Percentiles rank a stretch among this genome's conserved stretches.
Evolutionary conservation across 2,797 vertebrate species (phyloP).

Genomic region (Chelonia mydas): DNA sequence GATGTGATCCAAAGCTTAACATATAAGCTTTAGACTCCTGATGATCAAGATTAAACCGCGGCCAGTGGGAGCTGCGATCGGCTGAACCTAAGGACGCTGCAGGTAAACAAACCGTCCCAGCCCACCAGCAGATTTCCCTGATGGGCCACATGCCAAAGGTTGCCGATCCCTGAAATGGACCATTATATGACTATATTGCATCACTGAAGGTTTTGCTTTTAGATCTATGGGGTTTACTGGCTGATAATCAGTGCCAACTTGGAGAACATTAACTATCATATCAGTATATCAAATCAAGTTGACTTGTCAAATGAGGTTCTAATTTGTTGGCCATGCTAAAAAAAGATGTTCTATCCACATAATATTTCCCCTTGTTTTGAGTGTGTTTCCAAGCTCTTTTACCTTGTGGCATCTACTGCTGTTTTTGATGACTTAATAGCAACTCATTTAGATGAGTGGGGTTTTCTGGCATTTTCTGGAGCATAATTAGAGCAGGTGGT

Average conservation of each 20-base stretch:
- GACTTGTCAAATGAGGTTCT: conserved; percentile 14
- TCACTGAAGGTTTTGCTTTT: not conserved
- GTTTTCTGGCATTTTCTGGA: conserved; percentile 1
- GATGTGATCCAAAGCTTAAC: not conserved
- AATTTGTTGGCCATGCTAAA: conserved; percentile 10
- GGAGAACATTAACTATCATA: not conserved
- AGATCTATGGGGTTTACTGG: not conserved
- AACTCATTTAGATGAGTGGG: not conserved
- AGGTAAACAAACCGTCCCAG: too few species aligned
- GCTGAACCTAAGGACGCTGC: too few species aligned
- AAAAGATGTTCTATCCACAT: not conserved
- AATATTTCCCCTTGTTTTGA: conserved; percentile 1
- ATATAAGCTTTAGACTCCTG: not conserved
- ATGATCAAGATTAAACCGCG: not conserved
- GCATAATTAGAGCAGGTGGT: not conserved
- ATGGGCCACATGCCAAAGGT: too few species aligned
- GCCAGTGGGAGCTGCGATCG: too few species aligned
- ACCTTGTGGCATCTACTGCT: not conserved
- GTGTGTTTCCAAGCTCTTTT: conserved; percentile 1
- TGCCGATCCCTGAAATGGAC: not conserved
- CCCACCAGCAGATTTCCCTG: too few species aligned
- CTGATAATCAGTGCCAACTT: not conserved
- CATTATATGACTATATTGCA: not conserved
- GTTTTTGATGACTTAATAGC: not conserved
- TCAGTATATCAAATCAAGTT: conserved; percentile 7